Conservation (phyloP, 2,113 vertebrate species). For the Dasyornis broadbenti region DNA sequence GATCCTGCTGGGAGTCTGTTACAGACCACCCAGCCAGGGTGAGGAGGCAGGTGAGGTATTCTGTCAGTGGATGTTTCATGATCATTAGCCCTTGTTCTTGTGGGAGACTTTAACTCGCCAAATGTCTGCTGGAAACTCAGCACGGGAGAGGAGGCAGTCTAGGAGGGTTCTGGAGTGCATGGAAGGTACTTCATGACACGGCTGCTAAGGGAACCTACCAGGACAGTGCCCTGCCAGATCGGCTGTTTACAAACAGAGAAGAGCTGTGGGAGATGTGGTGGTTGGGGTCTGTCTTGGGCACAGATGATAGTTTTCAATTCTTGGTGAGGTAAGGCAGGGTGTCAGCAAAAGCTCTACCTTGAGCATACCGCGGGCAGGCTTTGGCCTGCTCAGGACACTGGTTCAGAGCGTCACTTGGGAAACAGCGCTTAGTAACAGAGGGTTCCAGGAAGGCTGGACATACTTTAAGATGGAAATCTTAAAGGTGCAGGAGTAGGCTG, state of each 20-base stretch:
- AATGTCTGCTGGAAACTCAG: background rate
- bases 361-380: background rate
- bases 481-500: fast-evolving
- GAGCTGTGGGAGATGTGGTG: background rate
- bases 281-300: fast-evolving
- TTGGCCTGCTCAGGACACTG: background rate
- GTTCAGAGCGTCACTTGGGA: background rate
- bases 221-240: no score
- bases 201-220: no score
- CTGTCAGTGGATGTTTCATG: no score
- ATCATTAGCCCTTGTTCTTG: background rate
- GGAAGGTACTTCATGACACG: no score
- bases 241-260: background rate
- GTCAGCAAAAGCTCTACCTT: background rate
- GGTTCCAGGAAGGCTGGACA: background rate
- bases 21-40: background rate
- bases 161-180: background rate
- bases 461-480: background rate
- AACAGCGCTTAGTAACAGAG: background rate
- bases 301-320: background rate
- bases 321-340: background rate
- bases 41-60: background rate
- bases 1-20: background rate
- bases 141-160: background rate
- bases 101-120: background rate